Evolutionary conservation across 2,888 invertebrate genomes (phyloP).

Genomic region (Ashinkailepas kermadecensis): DNA sequence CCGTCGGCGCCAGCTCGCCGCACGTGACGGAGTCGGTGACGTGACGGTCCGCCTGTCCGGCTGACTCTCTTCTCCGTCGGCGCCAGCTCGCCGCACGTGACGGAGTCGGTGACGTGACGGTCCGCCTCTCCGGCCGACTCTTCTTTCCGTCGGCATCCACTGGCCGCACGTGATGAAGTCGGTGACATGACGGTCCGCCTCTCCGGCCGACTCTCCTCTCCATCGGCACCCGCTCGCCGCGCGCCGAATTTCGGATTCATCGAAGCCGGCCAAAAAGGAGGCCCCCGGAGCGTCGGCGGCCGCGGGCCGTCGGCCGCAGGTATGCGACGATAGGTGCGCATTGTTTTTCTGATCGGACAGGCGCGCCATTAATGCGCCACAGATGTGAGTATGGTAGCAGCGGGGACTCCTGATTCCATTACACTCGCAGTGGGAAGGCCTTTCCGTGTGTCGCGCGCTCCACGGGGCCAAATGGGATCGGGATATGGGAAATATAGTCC

Average conservation of each 20-base stretch:
- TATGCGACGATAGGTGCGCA: constrained; percentile 10
- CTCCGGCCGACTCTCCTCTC: background rate
- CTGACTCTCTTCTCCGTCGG: too few species aligned
- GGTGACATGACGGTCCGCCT: background rate
- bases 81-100: too few species aligned
- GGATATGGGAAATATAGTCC: constrained; percentile 12
- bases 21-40: too few species aligned
- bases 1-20: background rate
- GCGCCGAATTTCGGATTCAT: constrained; percentile 4
- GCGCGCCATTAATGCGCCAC: background rate
- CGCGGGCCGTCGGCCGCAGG: background rate
- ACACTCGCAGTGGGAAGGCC: constrained; percentile 17
- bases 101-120: too few species aligned
- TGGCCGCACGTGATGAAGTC: background rate
- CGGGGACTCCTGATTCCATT: constrained; percentile 20
- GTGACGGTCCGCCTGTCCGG: background rate
- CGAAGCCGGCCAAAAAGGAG: background rate
- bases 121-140: too few species aligned
- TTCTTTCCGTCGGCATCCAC: too few species aligned
- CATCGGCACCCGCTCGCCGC: too few species aligned
- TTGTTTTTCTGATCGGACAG: constrained; percentile 3
- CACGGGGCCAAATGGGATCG: constrained; percentile 17
- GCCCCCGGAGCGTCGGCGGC: background rate
- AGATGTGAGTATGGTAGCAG: constrained; percentile 16
- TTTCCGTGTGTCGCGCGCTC: constrained; percentile 15